Base-by-base conservation (phyloP, 2,797 vertebrate genomes). In the Nyctibius grandis region DNA sequence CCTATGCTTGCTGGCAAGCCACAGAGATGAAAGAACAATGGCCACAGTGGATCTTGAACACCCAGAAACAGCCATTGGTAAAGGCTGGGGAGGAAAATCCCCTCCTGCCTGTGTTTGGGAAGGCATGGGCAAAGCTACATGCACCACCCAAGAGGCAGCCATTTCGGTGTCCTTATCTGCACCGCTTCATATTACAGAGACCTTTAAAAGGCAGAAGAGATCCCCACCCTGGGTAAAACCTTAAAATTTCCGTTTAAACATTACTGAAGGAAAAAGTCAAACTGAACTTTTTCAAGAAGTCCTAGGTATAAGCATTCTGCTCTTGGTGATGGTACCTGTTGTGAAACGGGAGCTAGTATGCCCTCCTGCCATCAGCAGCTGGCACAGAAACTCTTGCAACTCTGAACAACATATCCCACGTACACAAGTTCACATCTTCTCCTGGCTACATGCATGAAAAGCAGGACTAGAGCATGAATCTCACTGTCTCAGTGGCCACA, bases 101-200 rank as follows among this genome's bases (percentile, higher is more conserved):
- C 15, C 47, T 85, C 11, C 25, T 2, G 4, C 9, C 8, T 3
- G 1, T 2, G 2, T 70, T 20, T 74, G 17, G 36, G 34, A 56
- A 83, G 13, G 28, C 25, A 50, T 4, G n/a, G 14, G 7, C 17
- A 86, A 53, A 88, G 23, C 9, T 45, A 53, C 22, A 70, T 1
- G 2, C 4, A 38, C 2, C 33, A 81, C 3, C 5, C 26, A 53
- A 60, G 26, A 59, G 22, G n/a, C 34, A 91, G 34, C 9, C 1
- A 1, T 36, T 67, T 23, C 3, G 11, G 38, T 1, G 1, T n/a
- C 33, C 54, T 56, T 48, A 9, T 34, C 54, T 38, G 20, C 1
- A 0, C 61, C 4, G 6, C 44, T 81, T 88, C 44, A 54, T 29
- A 18, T 11, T 74, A 34, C 76, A 65, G 9, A 11, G 48, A 59